Base-by-base conservation (phyloP, 1,140 invertebrate genomes). In the Polyergus mexicanus region DNA sequence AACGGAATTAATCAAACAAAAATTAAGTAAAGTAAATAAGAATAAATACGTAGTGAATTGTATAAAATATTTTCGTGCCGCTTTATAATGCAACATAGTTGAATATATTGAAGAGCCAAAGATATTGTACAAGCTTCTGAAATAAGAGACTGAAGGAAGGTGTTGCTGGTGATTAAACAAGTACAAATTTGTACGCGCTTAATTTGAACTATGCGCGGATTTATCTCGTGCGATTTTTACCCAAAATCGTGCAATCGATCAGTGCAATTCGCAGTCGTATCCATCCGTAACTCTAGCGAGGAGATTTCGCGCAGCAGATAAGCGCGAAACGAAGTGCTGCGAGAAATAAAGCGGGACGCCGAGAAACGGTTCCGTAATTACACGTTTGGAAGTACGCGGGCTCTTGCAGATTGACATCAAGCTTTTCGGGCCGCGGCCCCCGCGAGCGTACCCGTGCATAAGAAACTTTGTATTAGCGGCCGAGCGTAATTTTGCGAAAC, bases 341-440 rank as follows among this genome's bases (percentile, higher is more conserved):
- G 81, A 66, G 72, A 77, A 84, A 77, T 76, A 77, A 84, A 84
- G 72, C 81, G 81, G 62, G 74, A 84, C 81, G 72, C 47, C 60
- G 81, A 51, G 72, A 76, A 76, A 76, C 81, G 47, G 58, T 84
- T 84, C 72, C 60, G 81, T 84, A 84, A 84, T 84, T 84, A 84
- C 81, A 84, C 25, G 81, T 77, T 84, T 62, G 81, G 72, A 84
- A 84, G 81, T 84, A 63, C 74, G 58, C 44, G 74, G 72, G 72
- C 41, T 41, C 74, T 84, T 58, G 72, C 72, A 75, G 81, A 84
- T 84, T 84, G 81, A 84, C 81, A 84, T 84, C 74, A 72, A 72
- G 78, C 78, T 60, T 72, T 74, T 83, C 68, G 77, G 65, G 44
- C 77, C 62, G 76, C 41, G 47, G 35, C 51, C 11, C 32, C 62